Conservation (phyloP, 2,797 vertebrate genomes). For the Pseudochaenichthys georgianus region DNA sequence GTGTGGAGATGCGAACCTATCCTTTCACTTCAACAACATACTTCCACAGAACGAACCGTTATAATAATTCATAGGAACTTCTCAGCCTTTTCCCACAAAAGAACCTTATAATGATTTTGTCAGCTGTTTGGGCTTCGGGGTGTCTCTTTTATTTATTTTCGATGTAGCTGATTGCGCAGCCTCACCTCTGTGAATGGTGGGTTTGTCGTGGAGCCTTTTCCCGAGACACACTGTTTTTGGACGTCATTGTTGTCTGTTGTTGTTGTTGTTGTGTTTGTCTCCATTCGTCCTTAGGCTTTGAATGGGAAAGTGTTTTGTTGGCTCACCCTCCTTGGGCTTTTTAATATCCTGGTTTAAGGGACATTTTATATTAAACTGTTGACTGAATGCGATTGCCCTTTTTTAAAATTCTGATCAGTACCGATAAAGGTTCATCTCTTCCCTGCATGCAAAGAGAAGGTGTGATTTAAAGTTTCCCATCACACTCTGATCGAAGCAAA, state of each 20-base stretch:
- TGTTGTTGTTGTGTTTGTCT: background rate
- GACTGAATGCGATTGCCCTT: background rate
- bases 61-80: too few relatives aligned
- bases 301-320: background rate
- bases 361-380: slow-evolving; percentile 10
- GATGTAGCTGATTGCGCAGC: background rate
- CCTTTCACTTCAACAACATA: too few relatives aligned
- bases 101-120: too few relatives aligned
- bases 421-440: background rate
- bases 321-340: background rate
- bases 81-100: too few relatives aligned
- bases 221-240: background rate
- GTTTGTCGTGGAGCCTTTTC: background rate
- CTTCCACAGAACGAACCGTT: too few relatives aligned
- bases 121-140: background rate
- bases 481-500: background rate
- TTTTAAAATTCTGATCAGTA: background rate
- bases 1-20: too few relatives aligned
- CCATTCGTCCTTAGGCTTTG: slow-evolving; percentile 22
- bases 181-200: slow-evolving; percentile 1
- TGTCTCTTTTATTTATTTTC: background rate
- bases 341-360: background rate
- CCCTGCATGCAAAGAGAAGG: too few relatives aligned
- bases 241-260: background rate
- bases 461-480: background rate